A percentile compares a stretch with the other conserved stretches of the same genome.
These are phyloP conservation scores for Hydrochoerus hydrochaeris DNA, from an alignment of 2,113 vertebrate genomes.

Conservation along the genomic window DNA sequence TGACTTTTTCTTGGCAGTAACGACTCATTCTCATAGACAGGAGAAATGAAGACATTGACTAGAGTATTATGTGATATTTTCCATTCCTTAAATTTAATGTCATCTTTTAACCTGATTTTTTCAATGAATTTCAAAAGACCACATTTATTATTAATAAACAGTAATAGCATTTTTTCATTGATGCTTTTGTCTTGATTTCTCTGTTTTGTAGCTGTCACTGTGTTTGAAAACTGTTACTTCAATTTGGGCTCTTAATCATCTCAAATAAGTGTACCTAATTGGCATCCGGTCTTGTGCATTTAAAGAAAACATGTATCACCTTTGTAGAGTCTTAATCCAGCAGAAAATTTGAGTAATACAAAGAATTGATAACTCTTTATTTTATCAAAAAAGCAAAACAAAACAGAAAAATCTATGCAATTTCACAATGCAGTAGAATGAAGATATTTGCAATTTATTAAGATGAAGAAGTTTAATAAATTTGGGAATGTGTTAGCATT, in stretches of 20 bases:
- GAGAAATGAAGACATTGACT: background rate
- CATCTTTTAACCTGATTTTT: background rate
- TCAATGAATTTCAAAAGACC: background rate
- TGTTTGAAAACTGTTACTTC: too few relatives aligned
- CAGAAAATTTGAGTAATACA: background rate
- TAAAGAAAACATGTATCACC: too few relatives aligned
- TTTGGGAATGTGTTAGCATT: background rate
- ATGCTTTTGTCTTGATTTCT: rapidly evolving
- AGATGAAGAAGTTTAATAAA: background rate
- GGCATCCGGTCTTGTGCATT: too few relatives aligned
- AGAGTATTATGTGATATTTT: background rate
- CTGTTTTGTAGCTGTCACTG: rapidly evolving
- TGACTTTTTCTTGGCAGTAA: background rate
- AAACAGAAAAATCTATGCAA: background rate
- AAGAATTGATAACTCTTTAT: background rate
- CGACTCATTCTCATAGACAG: background rate
- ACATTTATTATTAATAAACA: background rate
- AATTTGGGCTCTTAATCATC: background rate
- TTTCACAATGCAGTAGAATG: rapidly evolving
- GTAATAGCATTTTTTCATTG: background rate
- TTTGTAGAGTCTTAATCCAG: background rate
- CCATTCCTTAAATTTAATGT: background rate
- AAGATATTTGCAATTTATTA: background rate
- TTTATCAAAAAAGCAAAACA: background rate
- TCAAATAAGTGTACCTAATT: too few relatives aligned